These are phyloP conservation scores for Agrochola macilenta DNA, from an alignment of 2,888 invertebrate genomes.

Conservation along the genomic window DNA sequence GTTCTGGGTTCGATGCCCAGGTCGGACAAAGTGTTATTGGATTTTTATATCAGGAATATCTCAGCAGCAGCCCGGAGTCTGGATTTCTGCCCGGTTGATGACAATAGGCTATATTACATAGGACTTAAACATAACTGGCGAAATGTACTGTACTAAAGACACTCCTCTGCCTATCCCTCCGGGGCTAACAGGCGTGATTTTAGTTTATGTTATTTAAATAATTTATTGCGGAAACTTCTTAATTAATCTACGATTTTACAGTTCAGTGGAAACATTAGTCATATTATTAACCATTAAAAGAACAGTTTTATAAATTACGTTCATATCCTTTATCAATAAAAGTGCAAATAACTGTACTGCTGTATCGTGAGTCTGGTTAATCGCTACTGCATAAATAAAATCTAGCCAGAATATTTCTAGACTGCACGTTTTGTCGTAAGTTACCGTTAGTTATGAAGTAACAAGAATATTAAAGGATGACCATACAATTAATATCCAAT, in stretches of 20 bases:
- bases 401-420: constrained; percentile 27
- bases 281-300: constrained; percentile 15
- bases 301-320: constrained; percentile 33
- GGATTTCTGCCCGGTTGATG: not conserved
- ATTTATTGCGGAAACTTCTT: constrained; percentile 22
- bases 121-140: not conserved
- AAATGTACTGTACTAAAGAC: not conserved
- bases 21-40: not conserved
- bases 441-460: not conserved
- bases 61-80: not conserved
- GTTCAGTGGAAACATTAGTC: constrained; percentile 35
- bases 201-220: not conserved
- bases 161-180: not conserved
- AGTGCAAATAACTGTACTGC: not conserved
- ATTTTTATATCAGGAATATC: not conserved
- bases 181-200: not conserved
- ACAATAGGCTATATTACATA: not conserved
- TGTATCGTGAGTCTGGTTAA: not conserved
- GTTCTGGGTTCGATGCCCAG: not conserved
- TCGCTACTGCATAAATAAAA: not conserved
- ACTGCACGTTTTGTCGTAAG: not conserved
- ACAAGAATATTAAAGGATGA: not conserved
- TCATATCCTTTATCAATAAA: constrained; percentile 44
- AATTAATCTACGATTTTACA: constrained; percentile 32
- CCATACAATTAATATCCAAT: too few relatives aligned